A percentile compares a stretch with the other conserved stretches of the same genome.
These are phyloP conservation scores for Zosterops pallidus DNA, from an alignment of 2,113 vertebrate species.

Conservation along the genomic window DNA sequence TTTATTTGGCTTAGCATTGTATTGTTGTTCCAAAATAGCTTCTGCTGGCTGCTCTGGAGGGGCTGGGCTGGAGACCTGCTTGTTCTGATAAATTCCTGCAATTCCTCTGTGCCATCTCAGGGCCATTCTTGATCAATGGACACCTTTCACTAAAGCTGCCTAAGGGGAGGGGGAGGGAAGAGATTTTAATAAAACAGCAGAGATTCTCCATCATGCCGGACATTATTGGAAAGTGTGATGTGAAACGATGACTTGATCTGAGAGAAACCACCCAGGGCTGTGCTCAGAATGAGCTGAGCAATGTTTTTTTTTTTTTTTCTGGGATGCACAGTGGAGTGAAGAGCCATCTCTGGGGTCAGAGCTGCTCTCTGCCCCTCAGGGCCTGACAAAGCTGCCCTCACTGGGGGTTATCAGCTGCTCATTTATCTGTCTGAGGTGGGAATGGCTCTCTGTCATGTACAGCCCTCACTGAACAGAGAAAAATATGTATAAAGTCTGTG, in stretches of 20 bases:
- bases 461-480: background rate
- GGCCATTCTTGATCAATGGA: background rate
- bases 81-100: slow-evolving; percentile 19
- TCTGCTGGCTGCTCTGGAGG: background rate
- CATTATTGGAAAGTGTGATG: background rate
- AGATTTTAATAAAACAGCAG: background rate
- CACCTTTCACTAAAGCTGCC: background rate
- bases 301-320: background rate
- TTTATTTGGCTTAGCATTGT: background rate
- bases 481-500: background rate
- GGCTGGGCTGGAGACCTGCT: background rate
- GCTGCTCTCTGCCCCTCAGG: background rate
- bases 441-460: background rate
- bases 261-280: background rate
- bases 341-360: background rate
- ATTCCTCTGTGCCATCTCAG: background rate
- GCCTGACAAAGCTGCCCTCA: background rate
- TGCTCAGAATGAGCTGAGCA: background rate
- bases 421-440: rapidly evolving
- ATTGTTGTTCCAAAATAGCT: background rate
- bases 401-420: background rate
- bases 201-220: background rate
- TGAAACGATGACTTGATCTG: background rate
- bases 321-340: background rate
- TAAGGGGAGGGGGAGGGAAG: background rate